These are phyloP conservation scores for Puntigrus tetrazona DNA, from an alignment of 2,113 vertebrate genomes.

Conservation along the genomic window DNA sequence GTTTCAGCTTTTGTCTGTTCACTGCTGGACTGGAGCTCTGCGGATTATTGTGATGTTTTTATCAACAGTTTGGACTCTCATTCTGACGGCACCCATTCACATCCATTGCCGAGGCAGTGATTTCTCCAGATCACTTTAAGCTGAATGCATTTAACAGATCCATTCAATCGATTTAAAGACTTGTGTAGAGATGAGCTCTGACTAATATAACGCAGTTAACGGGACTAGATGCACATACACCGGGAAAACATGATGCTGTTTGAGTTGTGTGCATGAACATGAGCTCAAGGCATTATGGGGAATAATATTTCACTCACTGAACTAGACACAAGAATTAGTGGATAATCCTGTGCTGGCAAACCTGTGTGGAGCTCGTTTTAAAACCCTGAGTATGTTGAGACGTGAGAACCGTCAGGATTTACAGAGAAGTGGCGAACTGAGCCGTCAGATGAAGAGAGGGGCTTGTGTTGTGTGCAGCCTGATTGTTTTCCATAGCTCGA, in stretches of 20 bases:
- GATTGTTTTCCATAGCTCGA: background rate
- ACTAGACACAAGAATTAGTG: background rate
- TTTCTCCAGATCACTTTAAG: no score
- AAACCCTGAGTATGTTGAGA: background rate
- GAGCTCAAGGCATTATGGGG: conserved; percentile 26
- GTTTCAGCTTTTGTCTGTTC: no score
- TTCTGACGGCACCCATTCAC: no score
- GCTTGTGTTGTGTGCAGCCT: background rate
- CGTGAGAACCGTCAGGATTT: background rate
- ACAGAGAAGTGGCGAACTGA: background rate
- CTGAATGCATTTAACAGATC: no score
- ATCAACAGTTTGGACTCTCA: no score
- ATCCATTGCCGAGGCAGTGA: no score
- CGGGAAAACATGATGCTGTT: background rate
- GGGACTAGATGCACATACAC: background rate
- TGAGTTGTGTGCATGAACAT: background rate
- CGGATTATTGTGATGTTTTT: no score
- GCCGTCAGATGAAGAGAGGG: background rate
- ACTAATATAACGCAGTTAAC: no score
- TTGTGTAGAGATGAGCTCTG: no score
- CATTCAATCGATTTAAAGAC: no score
- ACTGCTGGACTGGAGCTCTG: no score
- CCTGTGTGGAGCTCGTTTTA: background rate
- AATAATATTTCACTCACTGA: conserved; percentile 16
- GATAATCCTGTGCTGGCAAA: conserved; percentile 4